Base-by-base conservation (phyloP, 2,113 vertebrate species). In the Hippoglossus stenolepis region DNA sequence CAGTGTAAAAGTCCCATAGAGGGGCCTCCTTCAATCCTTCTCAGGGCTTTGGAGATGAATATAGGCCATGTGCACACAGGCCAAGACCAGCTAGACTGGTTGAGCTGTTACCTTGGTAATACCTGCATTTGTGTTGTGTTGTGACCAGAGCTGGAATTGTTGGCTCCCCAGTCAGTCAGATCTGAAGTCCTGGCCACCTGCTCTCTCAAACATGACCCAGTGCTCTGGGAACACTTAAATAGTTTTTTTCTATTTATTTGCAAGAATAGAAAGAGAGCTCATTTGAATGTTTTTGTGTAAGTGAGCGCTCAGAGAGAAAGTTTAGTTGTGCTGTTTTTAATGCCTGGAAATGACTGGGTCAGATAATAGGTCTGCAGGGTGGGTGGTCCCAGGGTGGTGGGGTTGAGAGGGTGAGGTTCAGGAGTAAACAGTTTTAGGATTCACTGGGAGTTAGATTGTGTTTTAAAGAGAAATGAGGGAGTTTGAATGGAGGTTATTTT, bases 231-330 rank as follows among this genome's bases (percentile, higher is more conserved):
- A 60, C 83, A 68, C 77, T 80, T 60, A n/a, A 56, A 43, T 51
- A 59, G 57, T 70, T 76, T 54, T 70, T 51, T 51, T 18, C 47
- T 15, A 4, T 51, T 51, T 51, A 49, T 6, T 18, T 49, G 31
- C 24, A 75, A 78, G 66, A 54, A 71, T 58, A 82, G 80, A 82
- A 59, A 73, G 24, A 58, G 63, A 62, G 38, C 70, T 70, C 17
- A 82, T 87, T 83, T 65, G 43, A 69, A 89, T 77, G 70, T 80
- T 78, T 68, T 74, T 75, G 87, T 73, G 79, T 1, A 31, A 64
- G 24, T 51, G 35, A 79, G 40, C 14, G 43, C 68, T 81, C 24
- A 64, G 54, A 77, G 60, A 71, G 47, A 75, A 77, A 87, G 73
- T 70, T 61, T 21, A 26, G 40, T 12, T 43, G 40, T 43, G 40